Evolutionary conservation across 2,113 vertebrate genomes (phyloP), one percentile per base, ranked within the genome.

Genomic region (Urocynchramus pylzowi): DNA sequence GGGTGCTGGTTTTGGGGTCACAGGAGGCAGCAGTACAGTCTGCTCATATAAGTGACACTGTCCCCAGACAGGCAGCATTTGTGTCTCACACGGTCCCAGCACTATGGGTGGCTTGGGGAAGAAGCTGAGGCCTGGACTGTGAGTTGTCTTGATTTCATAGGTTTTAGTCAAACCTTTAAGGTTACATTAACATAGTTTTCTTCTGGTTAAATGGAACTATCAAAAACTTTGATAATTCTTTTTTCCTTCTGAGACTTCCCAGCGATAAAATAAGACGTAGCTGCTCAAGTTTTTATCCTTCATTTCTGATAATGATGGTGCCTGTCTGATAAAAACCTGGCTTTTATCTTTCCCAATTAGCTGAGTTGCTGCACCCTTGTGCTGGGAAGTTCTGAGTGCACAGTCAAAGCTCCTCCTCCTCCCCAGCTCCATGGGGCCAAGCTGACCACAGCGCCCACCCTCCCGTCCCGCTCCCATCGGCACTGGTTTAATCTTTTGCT

Each of bases 311-410:
- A 97, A 95, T 68, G 95, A 95, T 28, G 16, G 41, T 75, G 76
- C 63, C 61, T 93, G 76, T 95, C 96, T 98, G 91, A 52, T 95
- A 79, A 95, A 96, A 91, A 33, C 63, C 56, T 91, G 70, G 90
- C 95, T 98, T 98, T 98, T 96, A 98, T 98, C 95, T 97, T 94
- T 69, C 82, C 94, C 96, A 98, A 96, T 98, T 98, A 98, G 91
- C 86, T 78, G 96, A 97, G 91, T 94, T 26, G 90, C 96, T 92
- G 79, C 85, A 95, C 76, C 67, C 85, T 94, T 89, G 67, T 95
- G 92, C 93, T 97, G 87, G 41, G 19, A 97, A 97, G 87, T 95
- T 97, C 95, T 95, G 81, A 97, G 95, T 89, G 92, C 41, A 52
- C 92, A 95, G 96, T 85, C 79, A 94, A 89, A 93, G 54, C 77